phyloP scores from a whole-genome alignment of 2,888 invertebrate genomes.

The Drosophila stalkeri region DNA sequence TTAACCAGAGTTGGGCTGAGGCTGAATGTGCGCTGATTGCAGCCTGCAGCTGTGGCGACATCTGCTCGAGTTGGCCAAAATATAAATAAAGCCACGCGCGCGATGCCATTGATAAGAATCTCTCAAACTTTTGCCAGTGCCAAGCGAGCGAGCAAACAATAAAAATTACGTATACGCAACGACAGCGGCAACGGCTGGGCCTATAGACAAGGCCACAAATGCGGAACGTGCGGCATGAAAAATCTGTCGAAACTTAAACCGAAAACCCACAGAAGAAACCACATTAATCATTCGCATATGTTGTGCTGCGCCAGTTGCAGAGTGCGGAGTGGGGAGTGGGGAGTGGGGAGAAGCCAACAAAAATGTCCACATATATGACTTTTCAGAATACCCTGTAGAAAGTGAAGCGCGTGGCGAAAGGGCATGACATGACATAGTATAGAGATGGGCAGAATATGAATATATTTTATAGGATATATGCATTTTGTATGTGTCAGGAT shows the following conservation, averaged over 20 bases:
- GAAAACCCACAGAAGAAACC: slow-evolving; percentile 50
- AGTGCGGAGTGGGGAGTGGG: not conserved
- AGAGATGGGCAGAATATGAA: not conserved
- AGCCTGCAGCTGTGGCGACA: slow-evolving; percentile 10
- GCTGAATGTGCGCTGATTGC: slow-evolving; percentile 23
- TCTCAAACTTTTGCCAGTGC: slow-evolving; percentile 27
- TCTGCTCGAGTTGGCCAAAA: slow-evolving; percentile 50
- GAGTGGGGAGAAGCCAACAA: slow-evolving; percentile 12
- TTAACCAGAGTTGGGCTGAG: slow-evolving; percentile 10
- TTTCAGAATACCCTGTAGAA: slow-evolving; percentile 11
- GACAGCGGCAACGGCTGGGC: slow-evolving; percentile 18
- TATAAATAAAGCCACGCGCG: slow-evolving; percentile 51
- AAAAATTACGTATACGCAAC: slow-evolving; percentile 61
- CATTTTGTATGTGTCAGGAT: not conserved
- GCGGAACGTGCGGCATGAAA: slow-evolving; percentile 14
- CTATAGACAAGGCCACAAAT: slow-evolving; percentile 29
- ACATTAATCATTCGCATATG: slow-evolving; percentile 74
- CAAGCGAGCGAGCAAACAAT: slow-evolving; percentile 46
- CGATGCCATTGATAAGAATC: slow-evolving; percentile 45
- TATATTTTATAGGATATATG: not conserved
- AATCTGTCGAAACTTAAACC: slow-evolving; percentile 34
- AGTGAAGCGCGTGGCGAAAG: not conserved
- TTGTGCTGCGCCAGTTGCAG: slow-evolving; percentile 27
- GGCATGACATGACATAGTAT: not conserved
- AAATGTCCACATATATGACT: slow-evolving; percentile 33